These are phyloP conservation scores for Rhynchotus rufescens DNA, from an alignment of 2,797 vertebrate species.

Conservation along the genomic window DNA sequence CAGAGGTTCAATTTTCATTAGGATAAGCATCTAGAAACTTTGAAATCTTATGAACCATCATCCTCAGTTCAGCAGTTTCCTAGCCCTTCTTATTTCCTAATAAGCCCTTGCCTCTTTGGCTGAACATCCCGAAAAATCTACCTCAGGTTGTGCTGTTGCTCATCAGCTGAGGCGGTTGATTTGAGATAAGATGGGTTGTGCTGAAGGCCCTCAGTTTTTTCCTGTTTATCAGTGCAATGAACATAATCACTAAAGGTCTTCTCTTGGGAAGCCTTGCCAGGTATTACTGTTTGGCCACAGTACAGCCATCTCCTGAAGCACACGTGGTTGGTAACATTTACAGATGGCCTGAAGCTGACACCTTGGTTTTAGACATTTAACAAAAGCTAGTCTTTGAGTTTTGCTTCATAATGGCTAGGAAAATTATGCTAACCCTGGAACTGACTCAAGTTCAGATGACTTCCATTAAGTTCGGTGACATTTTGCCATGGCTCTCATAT, in stretches of 20 bases:
- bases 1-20: constrained; percentile 38
- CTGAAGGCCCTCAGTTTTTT: not conserved
- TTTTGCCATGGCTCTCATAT: not conserved
- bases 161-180: not conserved
- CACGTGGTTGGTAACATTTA: not conserved
- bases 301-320: not conserved
- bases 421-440: constrained; percentile 1
- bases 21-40: constrained; percentile 8
- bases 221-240: not conserved
- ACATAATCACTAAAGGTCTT: not conserved
- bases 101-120: not conserved
- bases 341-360: not conserved
- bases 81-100: not conserved
- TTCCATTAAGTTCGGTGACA: constrained; percentile 6
- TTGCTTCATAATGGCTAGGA: not conserved
- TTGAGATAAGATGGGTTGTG: not conserved
- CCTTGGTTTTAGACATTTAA: constrained; percentile 19
- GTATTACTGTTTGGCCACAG: not conserved
- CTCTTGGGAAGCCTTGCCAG: not conserved
- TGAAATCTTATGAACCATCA: not conserved
- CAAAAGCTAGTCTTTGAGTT: not conserved
- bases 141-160: not conserved
- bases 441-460: not conserved
- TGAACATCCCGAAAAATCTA: not conserved
- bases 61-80: not conserved